Conservation (phyloP, 1,140 invertebrate species). For the Daktulosphaira vitifoliae region DNA sequence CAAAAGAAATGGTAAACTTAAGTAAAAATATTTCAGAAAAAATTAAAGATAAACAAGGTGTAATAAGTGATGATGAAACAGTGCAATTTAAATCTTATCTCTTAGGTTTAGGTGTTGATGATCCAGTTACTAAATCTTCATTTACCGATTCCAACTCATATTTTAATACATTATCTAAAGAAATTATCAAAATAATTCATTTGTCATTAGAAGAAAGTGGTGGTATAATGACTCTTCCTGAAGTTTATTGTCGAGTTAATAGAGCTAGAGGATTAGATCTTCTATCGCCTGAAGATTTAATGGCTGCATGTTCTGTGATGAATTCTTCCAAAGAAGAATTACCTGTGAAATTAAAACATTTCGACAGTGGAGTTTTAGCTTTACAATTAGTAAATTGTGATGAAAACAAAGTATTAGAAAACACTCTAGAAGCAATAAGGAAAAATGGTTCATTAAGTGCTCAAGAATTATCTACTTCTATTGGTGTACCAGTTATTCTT, state of each 20-base stretch:
- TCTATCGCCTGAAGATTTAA: slow-evolving; percentile 86
- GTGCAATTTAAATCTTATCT: slow-evolving; percentile 91
- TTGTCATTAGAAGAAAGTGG: slow-evolving; percentile 78
- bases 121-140: slow-evolving; percentile 87
- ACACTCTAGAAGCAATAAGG: slow-evolving; percentile 63
- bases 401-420: slow-evolving; percentile 64
- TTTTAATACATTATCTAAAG: slow-evolving; percentile 73
- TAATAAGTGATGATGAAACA: slow-evolving; percentile 96
- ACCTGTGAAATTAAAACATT: slow-evolving; percentile 68
- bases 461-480: slow-evolving; percentile 47
- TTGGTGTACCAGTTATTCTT: slow-evolving; percentile 74
- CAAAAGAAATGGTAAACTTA: slow-evolving; percentile 92
- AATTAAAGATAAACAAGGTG: slow-evolving; percentile 89
- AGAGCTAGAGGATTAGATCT: slow-evolving; percentile 78
- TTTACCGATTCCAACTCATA: slow-evolving; percentile 82
- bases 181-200: slow-evolving; percentile 74
- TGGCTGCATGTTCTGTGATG: slow-evolving; percentile 75
- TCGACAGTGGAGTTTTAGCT: slow-evolving; percentile 86
- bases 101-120: slow-evolving; percentile 91
- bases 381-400: slow-evolving; percentile 70
- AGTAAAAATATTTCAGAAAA: slow-evolving; percentile 88
- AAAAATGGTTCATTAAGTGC: slow-evolving; percentile 65
- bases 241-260: slow-evolving; percentile 94
- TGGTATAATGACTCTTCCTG: slow-evolving; percentile 92
- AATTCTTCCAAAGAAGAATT: slow-evolving; percentile 50